Conservation (phyloP, 2,888 invertebrate species). For the Acanthosepion lycidas region DNA sequence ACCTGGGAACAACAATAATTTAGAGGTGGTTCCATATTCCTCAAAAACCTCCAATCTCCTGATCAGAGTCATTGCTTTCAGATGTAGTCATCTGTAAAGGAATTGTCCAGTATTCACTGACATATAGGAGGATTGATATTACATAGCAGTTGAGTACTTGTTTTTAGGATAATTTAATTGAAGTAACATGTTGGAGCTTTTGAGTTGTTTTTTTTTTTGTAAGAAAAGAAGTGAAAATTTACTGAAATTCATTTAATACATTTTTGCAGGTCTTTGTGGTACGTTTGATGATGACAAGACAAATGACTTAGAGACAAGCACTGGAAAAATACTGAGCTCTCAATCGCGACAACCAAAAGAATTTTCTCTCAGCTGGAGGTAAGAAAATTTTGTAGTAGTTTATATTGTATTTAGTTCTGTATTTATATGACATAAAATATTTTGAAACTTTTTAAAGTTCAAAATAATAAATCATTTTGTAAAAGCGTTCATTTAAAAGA, state of each 20-base stretch:
- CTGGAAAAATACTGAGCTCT: constrained; percentile 50
- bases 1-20: too few relatives aligned
- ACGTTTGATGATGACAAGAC: constrained; percentile 55
- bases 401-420: neutral
- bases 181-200: neutral
- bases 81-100: too few relatives aligned
- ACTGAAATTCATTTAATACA: neutral
- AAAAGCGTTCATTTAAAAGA: too few relatives aligned
- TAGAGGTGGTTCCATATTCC: too few relatives aligned
- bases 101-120: too few relatives aligned
- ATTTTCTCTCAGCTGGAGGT: constrained; percentile 57
- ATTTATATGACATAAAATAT: too few relatives aligned
- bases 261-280: constrained; percentile 58
- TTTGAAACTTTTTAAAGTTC: too few relatives aligned
- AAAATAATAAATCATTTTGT: too few relatives aligned
- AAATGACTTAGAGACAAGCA: constrained; percentile 54
- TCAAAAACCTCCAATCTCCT: too few relatives aligned
- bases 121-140: too few relatives aligned
- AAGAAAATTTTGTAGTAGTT: constrained; percentile 47
- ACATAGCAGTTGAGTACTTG: too few relatives aligned
- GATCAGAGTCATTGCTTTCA: too few relatives aligned
- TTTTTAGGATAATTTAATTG: neutral
- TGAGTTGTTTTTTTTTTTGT: neutral
- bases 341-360: constrained; percentile 50
- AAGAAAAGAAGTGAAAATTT: neutral